A percentile compares a stretch with the other conserved stretches of the same genome.
These are phyloP conservation scores for Pteronura brasiliensis DNA, from an alignment of 2,113 vertebrate species.

Conservation along the genomic window DNA sequence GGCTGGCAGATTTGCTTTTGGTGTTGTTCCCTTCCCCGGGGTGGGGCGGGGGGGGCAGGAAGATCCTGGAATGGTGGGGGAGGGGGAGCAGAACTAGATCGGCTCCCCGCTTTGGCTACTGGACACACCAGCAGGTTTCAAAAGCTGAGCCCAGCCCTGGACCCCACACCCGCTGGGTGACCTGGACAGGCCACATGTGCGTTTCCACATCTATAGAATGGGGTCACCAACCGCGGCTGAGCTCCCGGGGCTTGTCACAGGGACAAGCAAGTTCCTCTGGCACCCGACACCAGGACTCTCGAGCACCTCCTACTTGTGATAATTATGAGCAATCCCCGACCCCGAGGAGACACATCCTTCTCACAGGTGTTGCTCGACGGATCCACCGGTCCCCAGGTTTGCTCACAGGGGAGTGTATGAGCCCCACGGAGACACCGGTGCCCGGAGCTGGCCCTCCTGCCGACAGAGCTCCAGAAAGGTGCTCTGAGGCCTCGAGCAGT, in stretches of 20 bases:
- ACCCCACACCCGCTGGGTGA: neutral
- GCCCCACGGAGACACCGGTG: neutral
- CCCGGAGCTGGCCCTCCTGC: neutral
- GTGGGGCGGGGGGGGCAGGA: fast-evolving
- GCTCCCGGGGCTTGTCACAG: fast-evolving
- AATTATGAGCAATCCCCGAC: neutral
- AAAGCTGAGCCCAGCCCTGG: neutral
- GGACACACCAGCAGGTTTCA: neutral
- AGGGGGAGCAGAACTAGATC: fast-evolving
- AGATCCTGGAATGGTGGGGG: neutral
- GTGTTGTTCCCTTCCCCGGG: fast-evolving
- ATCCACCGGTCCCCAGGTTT: neutral
- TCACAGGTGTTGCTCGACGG: fast-evolving
- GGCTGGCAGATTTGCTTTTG: neutral
- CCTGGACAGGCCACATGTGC: fast-evolving
- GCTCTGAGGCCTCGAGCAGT: fast-evolving
- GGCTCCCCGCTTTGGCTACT: fast-evolving
- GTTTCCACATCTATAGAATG: too few relatives aligned
- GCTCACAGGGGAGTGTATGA: neutral
- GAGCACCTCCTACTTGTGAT: neutral
- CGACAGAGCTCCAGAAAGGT: neutral
- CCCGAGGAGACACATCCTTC: fast-evolving
- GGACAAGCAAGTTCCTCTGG: too few relatives aligned
- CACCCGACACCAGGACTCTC: neutral
- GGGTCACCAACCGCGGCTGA: fast-evolving